Evolutionary conservation across 1,140 invertebrate genomes (phyloP), one percentile per base, ranked within the genome.

Genomic region (Bathynomus jamesi): DNA sequence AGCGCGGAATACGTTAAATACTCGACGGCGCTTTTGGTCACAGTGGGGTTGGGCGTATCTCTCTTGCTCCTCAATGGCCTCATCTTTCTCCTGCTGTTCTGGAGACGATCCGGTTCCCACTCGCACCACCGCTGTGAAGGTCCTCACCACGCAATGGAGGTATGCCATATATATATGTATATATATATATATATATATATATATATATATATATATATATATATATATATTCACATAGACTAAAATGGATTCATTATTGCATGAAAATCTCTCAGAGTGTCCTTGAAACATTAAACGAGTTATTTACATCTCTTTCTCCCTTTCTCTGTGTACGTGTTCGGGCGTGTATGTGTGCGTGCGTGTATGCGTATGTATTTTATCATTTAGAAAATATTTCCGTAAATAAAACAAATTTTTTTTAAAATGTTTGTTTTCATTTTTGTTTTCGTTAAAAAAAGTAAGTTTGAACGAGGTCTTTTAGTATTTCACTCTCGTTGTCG

Each of bases 21-120:
- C 79, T 92, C 90, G 0, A 94, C 93, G 0, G 92, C 92, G 0
- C 81, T 96, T 11, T 91, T 91, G 80, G 90, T 96, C 0, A 96
- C 93, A 1, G 93, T 97, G 76, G 93, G 93, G 13, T 93, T 97
- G 65, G 94, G 95, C 1, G 94, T 92, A 78, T 92, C 91, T 3
- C 82, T 96, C 27, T 84, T 96, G n/a, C 90, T 95, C 74, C 83
- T 96, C 11, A 96, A 96, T 80, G 90, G 95, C 0, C 84, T 96
- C 17, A 93, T 97, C 76, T 96, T 96, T 67, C 61, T 73, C 29
- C 66, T 76, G 40, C 53, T 76, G 28, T 71, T 76, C 66, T 76
- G 72, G 75, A 27, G 75, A 32, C 46, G 75, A 17, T 71, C 75
- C 3, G 17, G 65, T 0, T 40, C 67, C 10, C 72, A 64, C 62